phyloP scores from a whole-genome alignment of 2,888 invertebrate species.

The Corbicula japonica region DNA sequence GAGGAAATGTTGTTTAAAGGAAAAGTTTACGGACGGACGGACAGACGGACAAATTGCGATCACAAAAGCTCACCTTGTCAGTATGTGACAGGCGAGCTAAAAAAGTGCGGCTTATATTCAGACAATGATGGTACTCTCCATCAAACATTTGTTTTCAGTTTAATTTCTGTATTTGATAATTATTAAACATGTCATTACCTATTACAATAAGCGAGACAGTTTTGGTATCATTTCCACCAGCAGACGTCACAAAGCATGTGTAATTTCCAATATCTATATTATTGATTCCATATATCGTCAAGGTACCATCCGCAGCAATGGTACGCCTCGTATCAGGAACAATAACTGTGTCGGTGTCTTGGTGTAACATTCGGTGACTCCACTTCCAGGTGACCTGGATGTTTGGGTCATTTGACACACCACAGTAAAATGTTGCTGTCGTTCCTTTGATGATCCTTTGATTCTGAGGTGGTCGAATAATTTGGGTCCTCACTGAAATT shows the following conservation, averaged over 20 bases:
- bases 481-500: constrained; percentile 94
- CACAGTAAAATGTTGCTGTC: constrained; percentile 97
- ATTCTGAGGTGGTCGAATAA: constrained; percentile 96
- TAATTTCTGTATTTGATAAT: too few species aligned
- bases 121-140: too few species aligned
- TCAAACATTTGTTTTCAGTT: too few species aligned
- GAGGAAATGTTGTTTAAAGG: too few species aligned
- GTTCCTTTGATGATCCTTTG: constrained; percentile 96
- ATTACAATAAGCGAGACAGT: constrained; percentile 95
- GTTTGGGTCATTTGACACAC: constrained; percentile 94
- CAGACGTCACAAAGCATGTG: constrained; percentile 94
- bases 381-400: constrained; percentile 80
- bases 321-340: constrained; percentile 58
- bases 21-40: too few species aligned
- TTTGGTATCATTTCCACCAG: constrained; percentile 97
- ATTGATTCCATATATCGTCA: constrained; percentile 90
- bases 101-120: too few species aligned
- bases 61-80: too few species aligned
- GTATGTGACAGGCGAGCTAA: too few species aligned
- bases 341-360: constrained; percentile 50
- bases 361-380: constrained; percentile 70
- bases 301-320: constrained; percentile 90
- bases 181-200: too few species aligned
- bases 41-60: too few species aligned
- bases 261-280: constrained; percentile 96